A percentile compares a stretch with the other conserved stretches of the same genome.
These are phyloP conservation scores for Talpa occidentalis DNA, from an alignment of 2,113 vertebrate species.

Conservation along the genomic window DNA sequence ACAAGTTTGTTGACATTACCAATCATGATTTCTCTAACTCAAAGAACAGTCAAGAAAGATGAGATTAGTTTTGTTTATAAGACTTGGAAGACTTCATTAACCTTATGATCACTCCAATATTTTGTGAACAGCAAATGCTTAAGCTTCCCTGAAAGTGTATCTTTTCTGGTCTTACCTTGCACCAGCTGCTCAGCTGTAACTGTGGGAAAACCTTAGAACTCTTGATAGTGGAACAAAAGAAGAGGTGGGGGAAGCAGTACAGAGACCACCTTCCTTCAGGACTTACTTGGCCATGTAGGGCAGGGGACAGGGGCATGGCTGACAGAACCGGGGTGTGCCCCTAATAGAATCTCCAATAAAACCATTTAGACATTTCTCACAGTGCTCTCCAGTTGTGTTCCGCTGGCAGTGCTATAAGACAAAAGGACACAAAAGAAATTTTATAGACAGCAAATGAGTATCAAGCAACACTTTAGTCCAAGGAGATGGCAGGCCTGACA, in stretches of 20 bases:
- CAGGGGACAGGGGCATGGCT: slow-evolving; percentile 94
- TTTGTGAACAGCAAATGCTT: neutral
- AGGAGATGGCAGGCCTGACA: neutral
- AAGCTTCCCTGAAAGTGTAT: neutral
- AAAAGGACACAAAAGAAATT: slow-evolving; percentile 48
- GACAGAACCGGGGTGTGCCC: slow-evolving; percentile 85
- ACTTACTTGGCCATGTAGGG: slow-evolving; percentile 92
- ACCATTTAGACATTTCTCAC: slow-evolving; percentile 93
- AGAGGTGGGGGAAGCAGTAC: neutral
- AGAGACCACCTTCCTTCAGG: neutral
- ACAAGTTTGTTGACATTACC: neutral
- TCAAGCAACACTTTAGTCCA: neutral
- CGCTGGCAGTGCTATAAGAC: slow-evolving; percentile 90
- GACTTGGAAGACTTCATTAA: neutral
- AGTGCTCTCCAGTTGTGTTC: slow-evolving; percentile 94
- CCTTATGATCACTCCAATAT: neutral
- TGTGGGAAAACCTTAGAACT: neutral
- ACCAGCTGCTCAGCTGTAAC: neutral
- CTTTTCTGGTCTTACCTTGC: neutral
- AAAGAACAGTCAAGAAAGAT: neutral
- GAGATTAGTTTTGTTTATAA: neutral
- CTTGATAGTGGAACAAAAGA: neutral
- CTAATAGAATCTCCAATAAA: slow-evolving; percentile 85
- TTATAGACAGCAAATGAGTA: neutral
- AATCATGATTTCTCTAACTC: neutral